Evolutionary conservation across 2,113 vertebrate genomes (phyloP), one percentile per base, ranked within the genome.

Genomic region (Ascaphus truei): DNA sequence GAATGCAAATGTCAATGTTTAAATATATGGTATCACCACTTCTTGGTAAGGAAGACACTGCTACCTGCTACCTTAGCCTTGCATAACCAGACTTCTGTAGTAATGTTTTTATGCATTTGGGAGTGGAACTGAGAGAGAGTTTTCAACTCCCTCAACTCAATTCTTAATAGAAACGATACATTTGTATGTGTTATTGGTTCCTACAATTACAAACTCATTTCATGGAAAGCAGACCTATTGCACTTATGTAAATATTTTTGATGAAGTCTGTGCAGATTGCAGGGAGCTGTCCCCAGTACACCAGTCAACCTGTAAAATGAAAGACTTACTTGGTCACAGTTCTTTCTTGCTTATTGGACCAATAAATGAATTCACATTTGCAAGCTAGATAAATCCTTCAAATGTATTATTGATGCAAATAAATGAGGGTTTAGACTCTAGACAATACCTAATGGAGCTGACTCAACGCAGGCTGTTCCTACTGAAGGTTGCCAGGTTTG

Each of bases 371-470:
- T 73, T 76, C 73, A 76, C 87, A 87, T 92, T 91, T 92, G 89
- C 89, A 90, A 92, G 89, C 89, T 85, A 90, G 89, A 89, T 90
- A 88, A 90, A 87, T 81, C 85, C 80, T 89, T 84, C 84, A 89
- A 91, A 83, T 89, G 83, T 86, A 86, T 89, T 88, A 85, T 86
- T 85, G 88, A 90, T 86, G 85, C 87, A 88, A 85, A 89, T 86
- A 90, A 89, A 91, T 80, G 83, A 90, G 86, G 83, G 81, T 65
- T 87, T 77, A 80, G 84, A 82, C 90, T 84, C 80, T 72, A 89
- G 91, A 89, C 82, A 85, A 88, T 85, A 86, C 75, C 88, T 89
- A 88, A 91, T 88, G 87, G 85, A 85, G 82, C 86, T 78, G 84
- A 79, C 84, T 87, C 66, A 47, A 82, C 81, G 77, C 82, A 39